Evolutionary conservation across 2,888 invertebrate species (phyloP).

Genomic region (Agelastica alni): DNA sequence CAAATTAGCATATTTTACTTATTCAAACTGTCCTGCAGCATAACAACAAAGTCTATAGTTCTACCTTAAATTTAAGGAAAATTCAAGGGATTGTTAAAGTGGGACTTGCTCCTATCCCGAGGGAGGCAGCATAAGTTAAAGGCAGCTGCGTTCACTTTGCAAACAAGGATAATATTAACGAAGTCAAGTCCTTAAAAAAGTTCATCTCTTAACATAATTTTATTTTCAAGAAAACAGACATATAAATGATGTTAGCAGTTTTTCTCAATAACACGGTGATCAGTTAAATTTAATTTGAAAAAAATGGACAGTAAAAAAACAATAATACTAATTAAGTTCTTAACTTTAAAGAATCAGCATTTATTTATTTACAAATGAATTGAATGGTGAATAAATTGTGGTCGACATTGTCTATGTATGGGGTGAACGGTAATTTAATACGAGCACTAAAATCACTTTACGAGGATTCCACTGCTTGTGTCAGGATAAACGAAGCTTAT

Average conservation of each 20-base stretch:
- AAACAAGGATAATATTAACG: constrained; percentile 41
- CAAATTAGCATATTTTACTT: no score
- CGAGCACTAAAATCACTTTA: no score
- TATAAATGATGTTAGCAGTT: neutral
- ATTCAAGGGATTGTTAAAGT: constrained; percentile 20
- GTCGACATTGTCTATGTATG: no score
- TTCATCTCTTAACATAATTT: constrained; percentile 19
- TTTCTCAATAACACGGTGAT: neutral
- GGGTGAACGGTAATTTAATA: no score
- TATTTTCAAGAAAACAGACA: neutral
- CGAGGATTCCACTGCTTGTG: no score
- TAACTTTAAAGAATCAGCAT: no score
- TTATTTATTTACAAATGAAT: no score
- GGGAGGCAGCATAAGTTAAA: constrained; percentile 40
- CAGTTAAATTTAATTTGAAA: no score
- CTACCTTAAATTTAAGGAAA: constrained; percentile 11
- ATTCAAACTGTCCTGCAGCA: constrained; percentile 3
- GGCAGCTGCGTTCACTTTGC: constrained; percentile 41
- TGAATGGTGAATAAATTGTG: no score
- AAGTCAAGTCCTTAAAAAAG: constrained; percentile 31
- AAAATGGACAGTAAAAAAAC: no score
- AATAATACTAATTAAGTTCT: no score
- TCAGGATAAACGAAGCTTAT: no score
- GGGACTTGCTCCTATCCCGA: constrained; percentile 36
- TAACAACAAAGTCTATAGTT: constrained; percentile 7